Evolutionary conservation across 2,888 invertebrate species (phyloP).

Genomic region (Synanthedon formicaeformis): DNA sequence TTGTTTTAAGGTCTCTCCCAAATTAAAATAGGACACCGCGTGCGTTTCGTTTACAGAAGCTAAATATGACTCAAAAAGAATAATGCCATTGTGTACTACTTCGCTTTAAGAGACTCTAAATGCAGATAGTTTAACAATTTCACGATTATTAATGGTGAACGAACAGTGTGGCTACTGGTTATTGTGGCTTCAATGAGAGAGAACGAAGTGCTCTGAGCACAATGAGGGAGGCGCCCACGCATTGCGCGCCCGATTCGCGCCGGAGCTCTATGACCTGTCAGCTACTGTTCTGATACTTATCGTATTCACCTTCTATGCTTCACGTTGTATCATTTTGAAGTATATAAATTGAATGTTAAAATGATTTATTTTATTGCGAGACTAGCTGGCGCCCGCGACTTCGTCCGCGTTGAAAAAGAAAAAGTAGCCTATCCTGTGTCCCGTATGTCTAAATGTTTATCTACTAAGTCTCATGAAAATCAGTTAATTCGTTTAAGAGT

Average conservation of each 20-base stretch:
- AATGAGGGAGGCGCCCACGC: slow-evolving; percentile 47
- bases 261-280: slow-evolving; percentile 28
- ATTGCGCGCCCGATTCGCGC: slow-evolving; percentile 24
- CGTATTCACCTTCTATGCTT: neutral
- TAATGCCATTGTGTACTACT: too few relatives aligned
- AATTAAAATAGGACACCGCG: too few relatives aligned
- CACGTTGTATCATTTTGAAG: slow-evolving; percentile 4
- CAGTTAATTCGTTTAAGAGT: too few relatives aligned
- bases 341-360: slow-evolving; percentile 4
- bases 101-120: too few relatives aligned
- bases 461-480: too few relatives aligned
- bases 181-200: slow-evolving; percentile 42
- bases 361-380: slow-evolving; percentile 11
- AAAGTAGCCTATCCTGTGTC: too few relatives aligned
- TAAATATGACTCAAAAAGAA: too few relatives aligned
- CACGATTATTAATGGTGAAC: slow-evolving; percentile 43
- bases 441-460: too few relatives aligned
- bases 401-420: too few relatives aligned
- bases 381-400: too few relatives aligned
- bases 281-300: slow-evolving; percentile 32
- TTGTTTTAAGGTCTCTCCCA: too few relatives aligned
- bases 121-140: slow-evolving; percentile 10
- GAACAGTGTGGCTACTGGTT: slow-evolving; percentile 37
- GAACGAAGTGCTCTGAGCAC: slow-evolving; percentile 48
- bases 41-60: too few relatives aligned